Base-by-base conservation (phyloP, 2,888 invertebrate genomes). In the Didymodactylos carnosus region DNA sequence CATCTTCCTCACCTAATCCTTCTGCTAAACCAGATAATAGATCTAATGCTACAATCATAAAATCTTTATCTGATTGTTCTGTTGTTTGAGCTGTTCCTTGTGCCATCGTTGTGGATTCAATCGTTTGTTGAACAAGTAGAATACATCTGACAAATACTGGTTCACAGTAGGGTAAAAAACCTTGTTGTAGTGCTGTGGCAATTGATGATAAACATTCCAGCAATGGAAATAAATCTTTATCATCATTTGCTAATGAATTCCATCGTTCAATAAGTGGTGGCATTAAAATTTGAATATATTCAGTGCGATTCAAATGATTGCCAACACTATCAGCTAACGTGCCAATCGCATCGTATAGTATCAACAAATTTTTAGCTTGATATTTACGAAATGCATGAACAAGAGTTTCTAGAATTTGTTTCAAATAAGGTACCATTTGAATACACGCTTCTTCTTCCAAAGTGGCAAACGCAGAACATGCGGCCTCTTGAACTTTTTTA, bases 371-470 rank as follows among this genome's bases (percentile, higher is more conserved):
- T 75, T 77, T 75, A 78, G 85, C 85, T 82, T 87, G 88, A 81
- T 88, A 88, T 84, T 94, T 92, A 81, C 90, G 90, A 85, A 98
- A 98, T 8, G 98, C 98, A 83, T 90, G 93, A 16, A 98, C 95
- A 19, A 98, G 87, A 0, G 97, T 97, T 83, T 94, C 91, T 51
- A 98, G 86, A 78, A 98, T 97, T 82, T 90, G 94, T 77, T 91
- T 91, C 77, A 98, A 87, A 84, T 95, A 98, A 2, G 97, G 98
- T 70, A 97, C 95, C 35, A 98, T 86, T 84, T 97, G 95, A 1
- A 94, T 94, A 83, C 95, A 94, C 0, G 98, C 97, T 83, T 98
- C 98, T 83, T 98, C 98, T 82, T 98, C 98, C 5, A 98, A 86
- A 0, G 97, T 98, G 0, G 98, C 98, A 84, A 98, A 98, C 0